These are phyloP conservation scores for Galagoides demidoff DNA, from an alignment of 2,797 vertebrate species.

Conservation along the genomic window DNA sequence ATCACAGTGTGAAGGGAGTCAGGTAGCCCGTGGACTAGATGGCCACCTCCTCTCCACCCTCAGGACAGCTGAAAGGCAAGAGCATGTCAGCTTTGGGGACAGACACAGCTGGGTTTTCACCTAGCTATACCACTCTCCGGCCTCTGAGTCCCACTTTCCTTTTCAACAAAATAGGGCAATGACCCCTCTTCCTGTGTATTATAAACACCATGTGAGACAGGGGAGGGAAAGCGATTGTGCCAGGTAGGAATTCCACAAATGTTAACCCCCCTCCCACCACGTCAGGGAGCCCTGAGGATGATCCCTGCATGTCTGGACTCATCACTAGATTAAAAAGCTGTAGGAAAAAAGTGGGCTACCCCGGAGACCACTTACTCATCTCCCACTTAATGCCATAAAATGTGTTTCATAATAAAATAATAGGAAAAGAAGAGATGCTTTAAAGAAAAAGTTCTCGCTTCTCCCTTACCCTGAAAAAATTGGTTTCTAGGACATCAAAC, in stretches of 20 bases:
- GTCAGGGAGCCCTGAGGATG: background rate
- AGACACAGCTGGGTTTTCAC: background rate
- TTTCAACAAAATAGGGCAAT: background rate
- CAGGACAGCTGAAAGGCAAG: background rate
- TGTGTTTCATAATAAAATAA: conserved; percentile 51
- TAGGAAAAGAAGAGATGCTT: background rate
- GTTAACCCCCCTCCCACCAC: background rate
- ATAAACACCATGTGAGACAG: background rate
- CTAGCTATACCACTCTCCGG: background rate
- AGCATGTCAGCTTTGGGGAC: background rate
- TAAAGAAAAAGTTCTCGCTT: background rate
- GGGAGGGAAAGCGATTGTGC: background rate
- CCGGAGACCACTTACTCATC: background rate
- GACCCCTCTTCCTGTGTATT: background rate
- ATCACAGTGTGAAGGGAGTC: background rate
- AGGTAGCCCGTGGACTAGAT: background rate
- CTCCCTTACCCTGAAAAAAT: background rate
- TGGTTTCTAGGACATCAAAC: conserved; percentile 73
- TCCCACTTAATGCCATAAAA: conserved; percentile 27
- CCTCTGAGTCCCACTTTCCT: background rate
- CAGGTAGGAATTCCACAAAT: background rate
- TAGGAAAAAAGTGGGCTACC: background rate
- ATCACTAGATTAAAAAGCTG: background rate
- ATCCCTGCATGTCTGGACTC: background rate
- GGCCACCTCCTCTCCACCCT: background rate